Evolutionary conservation across 2,888 invertebrate genomes (phyloP), one percentile per base, ranked within the genome.

Genomic region (Rutpela maculata): DNA sequence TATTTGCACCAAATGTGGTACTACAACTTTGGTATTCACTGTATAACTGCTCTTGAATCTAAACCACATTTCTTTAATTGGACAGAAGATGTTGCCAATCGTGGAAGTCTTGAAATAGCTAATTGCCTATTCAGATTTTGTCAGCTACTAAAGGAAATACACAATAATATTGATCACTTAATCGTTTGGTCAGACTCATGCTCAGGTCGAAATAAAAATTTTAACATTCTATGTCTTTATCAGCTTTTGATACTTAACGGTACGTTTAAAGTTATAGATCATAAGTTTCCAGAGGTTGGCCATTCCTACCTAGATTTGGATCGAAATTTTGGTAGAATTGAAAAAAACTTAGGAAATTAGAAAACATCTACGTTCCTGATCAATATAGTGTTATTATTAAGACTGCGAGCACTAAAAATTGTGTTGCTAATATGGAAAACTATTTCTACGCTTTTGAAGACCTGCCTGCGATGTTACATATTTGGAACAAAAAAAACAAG

Each of bases 241-340:
- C 82, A 84, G 56, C 78, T 78, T 70, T 82, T 85, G 77, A 83
- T 86, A 35, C 66, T 82, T 56, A 86, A 84, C 80, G 82, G 83
- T 56, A 75, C 79, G 63, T 86, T 85, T 76, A 82, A 86, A n/a
- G n/a, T n/a, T n/a, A n/a, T n/a, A n/a, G n/a, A n/a, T n/a, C n/a
- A n/a, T n/a, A n/a, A n/a, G n/a, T 87, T 86, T 80, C 86, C 87
- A 7, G 86, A 85, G 76, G 76, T 72, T 17, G 62, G 71, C 22
- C 68, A n/a, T n/a, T n/a, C 56, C 17, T 87, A 85, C 80, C 76
- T 87, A 57, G 87, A 88, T 78, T 86, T 85, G 19, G 87, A 87
- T 73, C 43, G 86, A 75, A 84, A 87, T 62, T 60, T 74, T 74
- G 74, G 67, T 19, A 18, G 68, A 17, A 74, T 74, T n/a, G 85